phyloP scores from a whole-genome alignment of 2,113 vertebrate species.

The Macquaria ambigua region DNA sequence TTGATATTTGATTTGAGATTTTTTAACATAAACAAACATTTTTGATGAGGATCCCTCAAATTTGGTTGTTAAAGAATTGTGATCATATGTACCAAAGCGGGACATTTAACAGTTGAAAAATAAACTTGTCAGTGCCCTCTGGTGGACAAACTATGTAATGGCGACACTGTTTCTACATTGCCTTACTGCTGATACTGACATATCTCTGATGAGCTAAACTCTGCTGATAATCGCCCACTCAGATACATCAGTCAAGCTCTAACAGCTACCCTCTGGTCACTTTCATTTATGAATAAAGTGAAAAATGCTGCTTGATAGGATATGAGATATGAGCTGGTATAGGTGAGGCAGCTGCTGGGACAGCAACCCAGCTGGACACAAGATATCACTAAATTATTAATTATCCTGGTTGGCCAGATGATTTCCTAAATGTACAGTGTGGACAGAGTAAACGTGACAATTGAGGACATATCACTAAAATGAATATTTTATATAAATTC shows the following conservation, averaged over 20 bases:
- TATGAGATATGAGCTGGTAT: neutral
- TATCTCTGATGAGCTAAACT: neutral
- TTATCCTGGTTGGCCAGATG: conserved; percentile 5
- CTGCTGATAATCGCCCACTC: neutral
- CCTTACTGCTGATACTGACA: too few species aligned
- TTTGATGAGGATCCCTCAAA: conserved; percentile 1
- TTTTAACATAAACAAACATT: neutral
- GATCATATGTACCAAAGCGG: neutral
- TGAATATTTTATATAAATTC: neutral
- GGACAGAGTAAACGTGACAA: neutral
- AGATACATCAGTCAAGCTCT: neutral
- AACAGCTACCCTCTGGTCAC: neutral
- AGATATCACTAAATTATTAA: conserved; percentile 46
- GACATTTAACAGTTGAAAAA: neutral
- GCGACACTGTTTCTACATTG: neutral
- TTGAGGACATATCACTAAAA: neutral
- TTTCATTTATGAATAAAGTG: neutral
- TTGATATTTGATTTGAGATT: neutral
- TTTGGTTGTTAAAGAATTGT: neutral
- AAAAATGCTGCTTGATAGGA: neutral
- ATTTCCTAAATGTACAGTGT: conserved; percentile 1
- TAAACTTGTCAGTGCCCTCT: conserved; percentile 23
- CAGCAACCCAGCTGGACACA: conserved; percentile 26
- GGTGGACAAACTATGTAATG: neutral
- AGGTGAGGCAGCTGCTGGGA: conserved; percentile 32